Conservation (phyloP, 2,797 vertebrate species). For the Mormyrops attenuatus region DNA sequence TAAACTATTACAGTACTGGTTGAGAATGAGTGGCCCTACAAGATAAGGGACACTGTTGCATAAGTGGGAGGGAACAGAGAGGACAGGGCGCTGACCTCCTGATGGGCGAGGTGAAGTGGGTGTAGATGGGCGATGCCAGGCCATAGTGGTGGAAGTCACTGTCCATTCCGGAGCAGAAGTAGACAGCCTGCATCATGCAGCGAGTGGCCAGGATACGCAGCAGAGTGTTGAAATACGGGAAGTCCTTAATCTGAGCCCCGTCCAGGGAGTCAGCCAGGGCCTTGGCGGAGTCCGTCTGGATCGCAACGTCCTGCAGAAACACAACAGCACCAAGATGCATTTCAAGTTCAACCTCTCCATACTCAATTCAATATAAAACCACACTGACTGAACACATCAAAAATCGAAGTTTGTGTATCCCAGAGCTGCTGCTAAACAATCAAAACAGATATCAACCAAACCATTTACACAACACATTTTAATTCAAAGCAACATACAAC, state of each 20-base stretch:
- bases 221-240: conserved; percentile 86
- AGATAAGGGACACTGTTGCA: not conserved
- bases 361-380: not conserved
- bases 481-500: not conserved
- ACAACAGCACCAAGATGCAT: not conserved
- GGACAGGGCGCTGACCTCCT: conserved; percentile 68
- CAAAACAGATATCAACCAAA: not conserved
- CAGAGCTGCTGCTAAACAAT: not conserved
- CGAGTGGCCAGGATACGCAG: conserved; percentile 89
- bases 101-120: conserved; percentile 97
- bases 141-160: conserved; percentile 95
- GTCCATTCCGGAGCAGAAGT: conserved; percentile 98
- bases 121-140: conserved; percentile 93
- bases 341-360: not conserved
- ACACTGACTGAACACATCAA: not conserved
- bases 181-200: conserved; percentile 99
- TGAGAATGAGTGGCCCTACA: not conserved
- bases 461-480: not conserved
- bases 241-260: conserved; percentile 65
- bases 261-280: conserved; percentile 89
- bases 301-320: conserved; percentile 65
- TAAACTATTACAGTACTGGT: not conserved
- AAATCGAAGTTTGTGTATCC: not conserved
- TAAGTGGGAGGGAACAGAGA: not conserved
- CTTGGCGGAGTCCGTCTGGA: conserved; percentile 87